Evolutionary conservation across 2,113 vertebrate genomes (phyloP).

Genomic region (Heterotilapia buettikoferi): DNA sequence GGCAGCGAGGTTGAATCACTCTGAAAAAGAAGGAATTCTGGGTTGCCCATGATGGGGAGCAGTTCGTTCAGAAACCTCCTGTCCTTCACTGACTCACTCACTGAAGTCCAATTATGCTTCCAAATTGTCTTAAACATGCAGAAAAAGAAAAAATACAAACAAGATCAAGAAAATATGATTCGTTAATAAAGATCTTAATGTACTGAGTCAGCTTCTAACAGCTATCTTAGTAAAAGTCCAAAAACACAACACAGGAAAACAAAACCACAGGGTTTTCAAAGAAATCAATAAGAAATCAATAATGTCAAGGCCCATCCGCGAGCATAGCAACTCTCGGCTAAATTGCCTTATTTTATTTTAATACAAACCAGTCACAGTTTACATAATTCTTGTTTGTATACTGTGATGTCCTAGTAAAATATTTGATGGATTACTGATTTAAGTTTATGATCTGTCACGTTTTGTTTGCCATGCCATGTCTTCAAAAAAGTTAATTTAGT

Average conservation of each 20-base stretch:
- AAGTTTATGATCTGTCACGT: not conserved
- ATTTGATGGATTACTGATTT: not conserved
- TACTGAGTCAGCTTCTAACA: not conserved
- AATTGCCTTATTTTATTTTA: not conserved
- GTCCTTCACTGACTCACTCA: not conserved
- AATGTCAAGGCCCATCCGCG: not conserved
- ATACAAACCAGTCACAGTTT: not conserved
- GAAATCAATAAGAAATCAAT: not conserved
- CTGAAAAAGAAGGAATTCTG: not conserved
- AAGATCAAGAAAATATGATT: not conserved
- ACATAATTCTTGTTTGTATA: not conserved
- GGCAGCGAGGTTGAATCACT: not conserved
- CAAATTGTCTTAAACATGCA: not conserved
- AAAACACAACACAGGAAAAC: not conserved
- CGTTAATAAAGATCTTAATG: not conserved
- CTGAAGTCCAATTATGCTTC: not conserved
- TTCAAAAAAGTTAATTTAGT: too few relatives aligned
- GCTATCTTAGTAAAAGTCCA: not conserved
- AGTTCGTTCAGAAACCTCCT: not conserved
- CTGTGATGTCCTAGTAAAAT: not conserved
- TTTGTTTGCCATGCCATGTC: not conserved
- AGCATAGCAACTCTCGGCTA: not conserved
- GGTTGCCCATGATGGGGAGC: not conserved
- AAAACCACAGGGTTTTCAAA: not conserved
- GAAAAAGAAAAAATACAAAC: not conserved